Evolutionary conservation across 2,113 vertebrate species (phyloP), one percentile per base, ranked within the genome.

Genomic region (Physeter macrocephalus): DNA sequence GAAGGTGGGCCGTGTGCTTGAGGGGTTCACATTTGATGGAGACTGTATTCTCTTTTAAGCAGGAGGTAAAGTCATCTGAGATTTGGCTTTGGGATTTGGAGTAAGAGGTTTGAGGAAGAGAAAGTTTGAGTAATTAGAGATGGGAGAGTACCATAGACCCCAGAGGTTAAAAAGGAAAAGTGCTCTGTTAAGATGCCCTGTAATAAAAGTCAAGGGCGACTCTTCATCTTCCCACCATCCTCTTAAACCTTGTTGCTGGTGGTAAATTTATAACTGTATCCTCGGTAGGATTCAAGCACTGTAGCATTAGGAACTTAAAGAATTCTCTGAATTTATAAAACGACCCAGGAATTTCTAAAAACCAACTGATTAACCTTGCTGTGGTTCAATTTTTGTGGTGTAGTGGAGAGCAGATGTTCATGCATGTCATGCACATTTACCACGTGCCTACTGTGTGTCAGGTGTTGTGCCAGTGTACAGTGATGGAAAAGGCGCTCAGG

Each of bases 271-370:
- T 69, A 59, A 67, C 23, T n/a, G 12, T 41, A 29, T 20, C 34
- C 21, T 43, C 29, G 66, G 39, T n/a, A 59, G 43, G 46, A n/a
- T 66, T 94, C 57, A 75, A 57, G 59, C 57, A 15, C 36, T 66
- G 29, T 18, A 66, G 59, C 36, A 23, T 46, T 66, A 84, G 93
- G 20, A 49, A 74, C 39, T 81, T 39, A 49, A 39, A 59, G 66
- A n/a, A 31, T n/a, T 41, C 85, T 94, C 12, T 20, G 21, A 49
- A 39, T 57, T 87, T 61, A 77, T 78, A 36, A 95, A 78, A 78
- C 39, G 43, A 62, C 52, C 52, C 41, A 92, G 88, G 85, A 46
- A 71, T 71, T 62, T 80, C 88, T 80, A 62, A 17, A 86, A 80
- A 71, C 6, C 5, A 43, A 7, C 29, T 91, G 43, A 72, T 41